Evolutionary conservation across 1,140 invertebrate genomes (phyloP), one percentile per base, ranked within the genome.

Genomic region (Drosophila kepulauana): DNA sequence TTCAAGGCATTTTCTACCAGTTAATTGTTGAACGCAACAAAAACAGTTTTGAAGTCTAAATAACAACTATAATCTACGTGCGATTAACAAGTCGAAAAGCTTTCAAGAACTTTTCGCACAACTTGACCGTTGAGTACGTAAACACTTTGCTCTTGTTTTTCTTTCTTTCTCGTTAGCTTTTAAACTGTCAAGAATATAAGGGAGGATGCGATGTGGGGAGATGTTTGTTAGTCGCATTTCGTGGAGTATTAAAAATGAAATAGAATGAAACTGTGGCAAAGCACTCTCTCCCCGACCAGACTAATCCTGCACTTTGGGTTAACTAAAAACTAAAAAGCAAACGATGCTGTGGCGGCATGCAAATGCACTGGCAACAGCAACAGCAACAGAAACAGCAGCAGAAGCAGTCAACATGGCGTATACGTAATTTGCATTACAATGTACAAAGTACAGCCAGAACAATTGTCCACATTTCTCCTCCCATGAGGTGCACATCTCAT

Each of bases 401-500:
- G 3, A 25, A 15, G 45, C 20, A 28, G 25, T 28, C 70, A 87
- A 58, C 82, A 57, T 66, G 82, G 70, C 79, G 82, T 82, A 86
- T 86, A 86, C 79, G 79, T 82, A 86, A 86, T 86, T 86, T 86
- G 82, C 82, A 86, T 86, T 82, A 87, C 82, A 86, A 86, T 86
- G 79, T 41, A 57, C 82, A 87, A 49, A 20, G 46, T 20, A 49
- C 46, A 49, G 45, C 46, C 63, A 38, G 46, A 72, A 66, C 71
- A 59, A 54, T 33, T 57, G 54, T 62, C 49, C 11, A 16, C 70
- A 25, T 16, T 10, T 0, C 13, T 41, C 33, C 5, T 10, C 43
- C 8, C 38, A 20, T 10, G 20, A 3, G 8, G n/a, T 20, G 0
- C 28, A 7, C 5, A n/a, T 10, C 7, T 38, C 35, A 1, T 33